Evolutionary conservation across 2,888 invertebrate species (phyloP), one percentile per base, ranked within the genome.

Genomic region (Polietes domitor): DNA sequence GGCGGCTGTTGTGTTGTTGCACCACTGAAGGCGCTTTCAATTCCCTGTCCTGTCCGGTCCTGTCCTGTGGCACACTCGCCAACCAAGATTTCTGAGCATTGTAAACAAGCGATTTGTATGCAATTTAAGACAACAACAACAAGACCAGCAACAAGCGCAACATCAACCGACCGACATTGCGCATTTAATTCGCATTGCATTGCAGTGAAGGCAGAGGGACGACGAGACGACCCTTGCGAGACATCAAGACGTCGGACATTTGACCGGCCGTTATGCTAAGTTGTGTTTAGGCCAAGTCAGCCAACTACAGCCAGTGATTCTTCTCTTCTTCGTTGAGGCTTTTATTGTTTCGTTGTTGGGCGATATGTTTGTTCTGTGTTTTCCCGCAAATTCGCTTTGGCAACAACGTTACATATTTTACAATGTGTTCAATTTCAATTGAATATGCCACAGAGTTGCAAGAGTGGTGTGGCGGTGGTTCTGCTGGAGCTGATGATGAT

Each of bases 51-150:
- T 47, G 21, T 70, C 47, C 21, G n/a, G n/a, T 17, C 28, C 24
- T 75, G 53, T 75, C 68, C 28, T 43, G 70, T 83, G 77, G 77
- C 80, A 74, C 71, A 68, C 76, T 71, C 61, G 68, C 75, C 50
- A 53, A 55, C n/a, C n/a, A 21, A 58, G 50, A 61, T 65, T 77
- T 88, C 88, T 88, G 87, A 88, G 87, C 88, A 89, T 89, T 89
- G 88, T 89, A 89, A 89, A 89, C 89, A 90, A 90, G 86, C 90
- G 89, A 90, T 89, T 90, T 89, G 89, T 89, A 90, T 89, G 89
- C 89, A 89, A 84, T 82, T 86, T 76, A 79, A 83, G 80, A 81
- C 71, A 75, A 74, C 82, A 89, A 89, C 63, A 63, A 9, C 37
- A 68, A 68, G 43, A 68, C 17, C 41, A 63, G n/a, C 61, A 61